Evolutionary conservation across 2,113 vertebrate genomes (phyloP).

Genomic region (Tragelaphus scriptus): DNA sequence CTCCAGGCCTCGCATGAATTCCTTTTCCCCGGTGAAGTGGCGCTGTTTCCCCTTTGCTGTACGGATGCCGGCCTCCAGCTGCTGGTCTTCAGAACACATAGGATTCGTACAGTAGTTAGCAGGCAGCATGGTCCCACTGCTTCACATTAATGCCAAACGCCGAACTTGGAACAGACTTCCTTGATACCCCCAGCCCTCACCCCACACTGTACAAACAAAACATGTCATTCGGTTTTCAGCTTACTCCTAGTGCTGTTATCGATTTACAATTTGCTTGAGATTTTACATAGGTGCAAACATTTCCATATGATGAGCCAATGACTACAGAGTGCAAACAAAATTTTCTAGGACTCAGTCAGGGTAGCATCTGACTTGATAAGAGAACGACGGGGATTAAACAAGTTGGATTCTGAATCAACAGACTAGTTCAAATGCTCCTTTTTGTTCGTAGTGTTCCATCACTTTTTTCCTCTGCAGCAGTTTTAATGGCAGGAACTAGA

Average conservation of each 20-base stretch:
- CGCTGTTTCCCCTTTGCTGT: conserved; percentile 35
- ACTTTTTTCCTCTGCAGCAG: conserved; percentile 50
- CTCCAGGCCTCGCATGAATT: neutral
- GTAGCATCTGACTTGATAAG: conserved; percentile 60
- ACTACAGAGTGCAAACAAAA: conserved; percentile 65
- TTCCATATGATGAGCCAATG: conserved; percentile 49
- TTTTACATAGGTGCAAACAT: conserved; percentile 61
- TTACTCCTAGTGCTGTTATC: conserved; percentile 37
- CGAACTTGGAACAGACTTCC: conserved; percentile 52
- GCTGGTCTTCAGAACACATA: conserved; percentile 59
- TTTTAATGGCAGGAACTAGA: conserved; percentile 62
- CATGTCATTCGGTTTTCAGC: conserved; percentile 39
- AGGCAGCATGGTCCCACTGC: conserved; percentile 69
- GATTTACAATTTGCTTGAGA: conserved; percentile 48
- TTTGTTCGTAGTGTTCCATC: conserved; percentile 35
- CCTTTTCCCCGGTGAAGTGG: conserved; percentile 27
- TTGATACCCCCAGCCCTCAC: neutral
- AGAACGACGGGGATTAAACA: neutral
- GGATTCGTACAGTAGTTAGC: conserved; percentile 66
- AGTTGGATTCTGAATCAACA: neutral
- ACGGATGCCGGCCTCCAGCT: neutral
- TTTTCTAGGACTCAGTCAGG: conserved; percentile 45
- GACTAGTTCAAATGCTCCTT: conserved; percentile 41
- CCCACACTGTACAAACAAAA: conserved; percentile 13
- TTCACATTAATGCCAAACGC: conserved; percentile 66